Conservation (phyloP, 2,113 vertebrate species). For the Vicugna pacos region DNA sequence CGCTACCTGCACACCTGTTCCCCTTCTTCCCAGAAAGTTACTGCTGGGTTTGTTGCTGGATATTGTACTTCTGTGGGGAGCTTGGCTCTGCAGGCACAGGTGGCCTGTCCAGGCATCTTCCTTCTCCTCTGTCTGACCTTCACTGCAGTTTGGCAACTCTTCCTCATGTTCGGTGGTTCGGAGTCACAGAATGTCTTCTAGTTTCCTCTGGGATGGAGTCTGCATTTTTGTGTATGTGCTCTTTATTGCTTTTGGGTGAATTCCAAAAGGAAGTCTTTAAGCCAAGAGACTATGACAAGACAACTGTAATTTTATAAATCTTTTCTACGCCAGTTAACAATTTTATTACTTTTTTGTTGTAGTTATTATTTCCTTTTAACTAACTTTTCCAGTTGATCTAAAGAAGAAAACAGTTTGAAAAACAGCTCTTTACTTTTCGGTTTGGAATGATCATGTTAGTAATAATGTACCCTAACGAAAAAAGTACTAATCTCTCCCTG, state of each 20-base stretch:
- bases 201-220: background rate
- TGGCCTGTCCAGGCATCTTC: background rate
- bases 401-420: background rate
- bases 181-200: background rate
- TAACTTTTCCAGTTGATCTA: background rate
- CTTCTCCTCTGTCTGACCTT: background rate
- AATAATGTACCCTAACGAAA: background rate
- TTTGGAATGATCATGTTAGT: background rate
- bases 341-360: background rate
- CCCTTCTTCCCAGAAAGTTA: background rate
- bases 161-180: background rate
- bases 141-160: background rate
- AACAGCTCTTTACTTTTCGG: background rate
- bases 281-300: background rate
- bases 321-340: slow-evolving; percentile 18
- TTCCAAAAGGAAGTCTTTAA: slow-evolving; percentile 59
- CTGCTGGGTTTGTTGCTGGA: background rate
- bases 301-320: background rate
- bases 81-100: background rate
- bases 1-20: background rate
- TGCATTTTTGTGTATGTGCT: background rate
- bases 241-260: slow-evolving; percentile 30
- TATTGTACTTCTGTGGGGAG: background rate
- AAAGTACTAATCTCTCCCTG: background rate
- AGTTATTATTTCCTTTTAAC: background rate